Percentiles rank a stretch among this genome's conserved stretches.
phyloP scores from a whole-genome alignment of 2,113 vertebrate species.

The Toxotes jaculatrix region DNA sequence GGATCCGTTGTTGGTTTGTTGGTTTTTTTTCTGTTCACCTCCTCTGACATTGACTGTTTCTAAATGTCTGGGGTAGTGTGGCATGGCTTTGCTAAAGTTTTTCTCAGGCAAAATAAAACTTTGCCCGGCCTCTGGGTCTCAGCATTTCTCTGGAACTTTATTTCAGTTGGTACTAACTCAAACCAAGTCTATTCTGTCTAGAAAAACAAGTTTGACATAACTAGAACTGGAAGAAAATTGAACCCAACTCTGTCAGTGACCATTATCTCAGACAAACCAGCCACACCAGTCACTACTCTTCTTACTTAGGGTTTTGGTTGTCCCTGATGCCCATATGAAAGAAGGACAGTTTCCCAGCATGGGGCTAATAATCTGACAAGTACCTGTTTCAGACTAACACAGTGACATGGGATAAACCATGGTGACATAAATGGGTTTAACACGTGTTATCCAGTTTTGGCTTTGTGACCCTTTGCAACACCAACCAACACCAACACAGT shows the following conservation, averaged over 20 bases:
- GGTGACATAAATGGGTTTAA: not conserved
- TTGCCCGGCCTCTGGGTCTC: not conserved
- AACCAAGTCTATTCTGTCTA: not conserved
- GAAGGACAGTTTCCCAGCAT: not conserved
- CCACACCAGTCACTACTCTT: not conserved
- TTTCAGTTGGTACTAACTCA: not conserved
- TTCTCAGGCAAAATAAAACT: conserved; percentile 19
- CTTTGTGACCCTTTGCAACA: not conserved
- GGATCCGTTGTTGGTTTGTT: conserved; percentile 52
- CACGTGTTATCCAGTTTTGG: not conserved
- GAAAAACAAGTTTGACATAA: conserved; percentile 35
- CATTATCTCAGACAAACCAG: conserved; percentile 33
- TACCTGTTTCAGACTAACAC: not conserved
- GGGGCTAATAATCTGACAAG: conserved; percentile 26
- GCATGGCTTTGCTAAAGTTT: conserved; percentile 13
- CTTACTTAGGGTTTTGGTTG: conserved; percentile 9
- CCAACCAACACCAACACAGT: too few species aligned
- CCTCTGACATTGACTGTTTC: conserved; percentile 32
- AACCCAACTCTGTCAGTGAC: conserved; percentile 25
- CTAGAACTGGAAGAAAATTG: conserved; percentile 29
- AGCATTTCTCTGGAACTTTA: not conserved
- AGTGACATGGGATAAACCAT: not conserved
- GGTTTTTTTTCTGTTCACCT: conserved; percentile 29
- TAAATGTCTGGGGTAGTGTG: conserved; percentile 7
- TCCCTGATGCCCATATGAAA: conserved; percentile 19